These are phyloP conservation scores for Dendropsophus ebraccatus DNA, from an alignment of 2,113 vertebrate species.

Conservation along the genomic window DNA sequence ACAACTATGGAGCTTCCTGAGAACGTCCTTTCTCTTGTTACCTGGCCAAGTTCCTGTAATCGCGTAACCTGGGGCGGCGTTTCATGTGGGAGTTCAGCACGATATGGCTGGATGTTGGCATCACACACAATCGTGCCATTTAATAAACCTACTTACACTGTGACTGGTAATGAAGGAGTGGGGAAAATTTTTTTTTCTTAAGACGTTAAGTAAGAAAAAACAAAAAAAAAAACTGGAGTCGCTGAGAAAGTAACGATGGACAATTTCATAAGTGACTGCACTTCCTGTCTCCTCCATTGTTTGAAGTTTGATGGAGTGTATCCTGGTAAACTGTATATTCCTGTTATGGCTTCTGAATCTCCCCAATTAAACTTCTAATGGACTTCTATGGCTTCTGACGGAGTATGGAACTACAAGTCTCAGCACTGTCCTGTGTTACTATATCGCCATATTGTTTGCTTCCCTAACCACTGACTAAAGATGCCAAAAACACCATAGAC, in stretches of 20 bases:
- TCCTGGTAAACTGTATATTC: slow-evolving; percentile 85
- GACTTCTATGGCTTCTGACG: slow-evolving; percentile 36
- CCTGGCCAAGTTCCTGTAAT: neutral
- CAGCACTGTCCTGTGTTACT: neutral
- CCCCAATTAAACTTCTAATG: slow-evolving; percentile 65
- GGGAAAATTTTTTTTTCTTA: slow-evolving; percentile 63
- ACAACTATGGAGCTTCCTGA: slow-evolving; percentile 17
- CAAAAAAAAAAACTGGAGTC: slow-evolving; percentile 44
- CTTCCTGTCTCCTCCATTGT: slow-evolving; percentile 82
- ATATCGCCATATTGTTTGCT: too few species aligned
- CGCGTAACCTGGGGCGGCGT: neutral
- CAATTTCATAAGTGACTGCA: slow-evolving; percentile 75
- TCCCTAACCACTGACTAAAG: neutral
- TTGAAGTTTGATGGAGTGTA: slow-evolving; percentile 80
- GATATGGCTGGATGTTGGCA: slow-evolving; percentile 38
- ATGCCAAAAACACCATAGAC: neutral
- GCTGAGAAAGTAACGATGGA: slow-evolving; percentile 73
- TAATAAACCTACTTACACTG: slow-evolving; percentile 9
- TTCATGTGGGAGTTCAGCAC: neutral
- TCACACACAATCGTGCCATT: slow-evolving; percentile 25
- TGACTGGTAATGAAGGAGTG: slow-evolving; percentile 26
- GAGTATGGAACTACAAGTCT: neutral
- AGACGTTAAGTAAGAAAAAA: slow-evolving; percentile 23
- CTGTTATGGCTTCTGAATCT: slow-evolving; percentile 71
- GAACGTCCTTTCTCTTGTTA: neutral